phyloP scores from a whole-genome alignment of 2,113 vertebrate species.

The Tinamus guttatus region DNA sequence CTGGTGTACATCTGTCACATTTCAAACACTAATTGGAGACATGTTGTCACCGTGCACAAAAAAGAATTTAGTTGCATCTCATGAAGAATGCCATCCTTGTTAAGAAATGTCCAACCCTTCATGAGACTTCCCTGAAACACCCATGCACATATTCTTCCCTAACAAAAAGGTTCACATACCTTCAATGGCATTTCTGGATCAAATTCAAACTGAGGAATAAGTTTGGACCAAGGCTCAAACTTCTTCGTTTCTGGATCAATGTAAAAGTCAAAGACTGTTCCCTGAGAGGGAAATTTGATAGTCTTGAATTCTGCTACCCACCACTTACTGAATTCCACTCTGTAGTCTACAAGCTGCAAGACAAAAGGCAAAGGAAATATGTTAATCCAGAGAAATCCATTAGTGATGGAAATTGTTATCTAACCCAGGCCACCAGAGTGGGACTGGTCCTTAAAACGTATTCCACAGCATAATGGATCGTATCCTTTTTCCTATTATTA shows the following conservation, averaged over 20 bases:
- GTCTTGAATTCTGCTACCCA: slow-evolving; percentile 95
- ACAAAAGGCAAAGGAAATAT: neutral
- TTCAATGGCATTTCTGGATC: slow-evolving; percentile 90
- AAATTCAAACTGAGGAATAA: slow-evolving; percentile 90
- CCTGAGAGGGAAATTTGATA: slow-evolving; percentile 95
- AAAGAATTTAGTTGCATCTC: neutral
- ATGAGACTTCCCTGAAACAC: neutral
- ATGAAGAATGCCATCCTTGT: neutral
- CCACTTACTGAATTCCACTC: slow-evolving; percentile 97
- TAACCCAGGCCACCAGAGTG: neutral
- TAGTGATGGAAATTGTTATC: neutral
- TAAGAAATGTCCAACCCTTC: neutral
- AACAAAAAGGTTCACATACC: slow-evolving; percentile 72
- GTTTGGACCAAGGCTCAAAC: slow-evolving; percentile 94
- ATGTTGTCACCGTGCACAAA: neutral
- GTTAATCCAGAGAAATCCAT: neutral
- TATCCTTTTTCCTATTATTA: slow-evolving; percentile 10
- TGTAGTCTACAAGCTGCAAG: slow-evolving; percentile 89
- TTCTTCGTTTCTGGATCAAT: slow-evolving; percentile 92
- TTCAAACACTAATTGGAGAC: neutral
- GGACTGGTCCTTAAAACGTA: neutral
- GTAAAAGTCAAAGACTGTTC: slow-evolving; percentile 95
- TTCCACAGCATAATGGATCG: neutral
- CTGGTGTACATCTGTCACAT: neutral
- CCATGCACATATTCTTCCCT: rapidly evolving